Base-by-base conservation (phyloP, 2,888 invertebrate species). In the Stratiomys singularior region DNA sequence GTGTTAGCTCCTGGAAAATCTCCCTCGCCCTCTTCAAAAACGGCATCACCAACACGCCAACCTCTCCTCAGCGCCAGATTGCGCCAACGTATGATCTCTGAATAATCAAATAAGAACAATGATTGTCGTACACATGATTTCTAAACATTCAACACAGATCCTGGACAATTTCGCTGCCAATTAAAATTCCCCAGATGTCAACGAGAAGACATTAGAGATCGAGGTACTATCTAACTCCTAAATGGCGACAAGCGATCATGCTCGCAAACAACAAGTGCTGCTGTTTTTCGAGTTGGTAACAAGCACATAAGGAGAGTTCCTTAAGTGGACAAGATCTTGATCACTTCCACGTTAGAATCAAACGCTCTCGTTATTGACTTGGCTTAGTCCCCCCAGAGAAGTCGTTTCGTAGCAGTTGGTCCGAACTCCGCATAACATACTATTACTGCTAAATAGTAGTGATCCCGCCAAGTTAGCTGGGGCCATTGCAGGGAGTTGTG, bases 291-390 rank as follows among this genome's bases (percentile, higher is more conserved):
- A 64, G 64, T 30, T 9, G 15, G n/a, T 5, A 28, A 2, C 64
- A 30, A 64, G 30, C 64, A 47, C 71, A 71, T 52, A 46, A 71
- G 46, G 47, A 71, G 71, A 23, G 47, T 52, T 47, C 71, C 71
- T 71, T 27, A 71, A 71, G 47, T 52, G 71, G 71, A 71, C 71
- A 71, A 71, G 71, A 71, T 71, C 71, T 71, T 71, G 71, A 71
- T 71, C 25, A 47, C 47, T 71, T 67, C 47, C 47, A 71, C 71
- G 47, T 71, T 71, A 71, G 71, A 71, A 71, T 71, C 15, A 30
- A 28, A 28, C 27, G 58, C 11, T 11, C 28, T 13, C 64, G 21
- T 25, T 27, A 5, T 37, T n/a, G 64, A 64, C 15, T n/a, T 13
- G 30, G 28, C 30, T 64, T 30, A 27, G 28, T 21, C 28, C 2